Percentiles rank a stretch among this genome's conserved stretches.
Conservation (phyloP, 1,140 invertebrate genomes). For the Calliopsis andreniformis region DNA sequence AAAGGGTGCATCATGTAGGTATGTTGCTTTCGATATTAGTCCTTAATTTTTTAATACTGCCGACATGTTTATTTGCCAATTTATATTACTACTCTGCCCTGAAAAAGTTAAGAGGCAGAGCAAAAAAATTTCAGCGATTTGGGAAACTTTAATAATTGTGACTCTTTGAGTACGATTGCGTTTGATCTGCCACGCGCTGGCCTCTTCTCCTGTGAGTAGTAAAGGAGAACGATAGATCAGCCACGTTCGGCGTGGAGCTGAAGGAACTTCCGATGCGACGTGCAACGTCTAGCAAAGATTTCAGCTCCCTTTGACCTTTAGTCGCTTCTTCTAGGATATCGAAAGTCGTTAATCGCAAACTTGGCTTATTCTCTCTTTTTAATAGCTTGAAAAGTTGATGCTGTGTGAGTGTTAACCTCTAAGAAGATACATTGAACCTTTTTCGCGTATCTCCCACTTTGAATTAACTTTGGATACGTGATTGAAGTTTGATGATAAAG, state of each 20-base stretch:
- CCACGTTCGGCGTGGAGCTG: not conserved
- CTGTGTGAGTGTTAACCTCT: too few species aligned
- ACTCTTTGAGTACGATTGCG: slow-evolving; percentile 13
- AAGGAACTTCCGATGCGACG: slow-evolving; percentile 7
- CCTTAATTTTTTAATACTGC: too few species aligned
- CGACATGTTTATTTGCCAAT: too few species aligned
- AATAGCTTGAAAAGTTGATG: too few species aligned
- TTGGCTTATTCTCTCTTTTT: too few species aligned
- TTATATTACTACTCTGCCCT: too few species aligned
- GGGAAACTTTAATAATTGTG: not conserved
- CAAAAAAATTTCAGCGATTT: not conserved
- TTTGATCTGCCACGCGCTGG: slow-evolving; percentile 25
- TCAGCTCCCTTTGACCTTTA: slow-evolving; percentile 37
- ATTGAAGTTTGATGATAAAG: too few species aligned
- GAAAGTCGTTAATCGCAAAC: slow-evolving; percentile 45
- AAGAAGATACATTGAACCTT: too few species aligned
- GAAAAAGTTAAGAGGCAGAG: not conserved
- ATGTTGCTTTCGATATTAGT: slow-evolving; percentile 20
- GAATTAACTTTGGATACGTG: too few species aligned
- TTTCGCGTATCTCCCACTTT: too few species aligned
- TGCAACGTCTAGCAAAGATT: slow-evolving; percentile 38
- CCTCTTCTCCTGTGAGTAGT: slow-evolving; percentile 15
- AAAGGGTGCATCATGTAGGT: slow-evolving; percentile 5
- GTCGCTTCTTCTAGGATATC: slow-evolving; percentile 23
- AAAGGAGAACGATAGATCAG: slow-evolving; percentile 20